Evolutionary conservation across 1,140 invertebrate species (phyloP), one percentile per base, ranked within the genome.

Genomic region (Eumeta japonica): DNA sequence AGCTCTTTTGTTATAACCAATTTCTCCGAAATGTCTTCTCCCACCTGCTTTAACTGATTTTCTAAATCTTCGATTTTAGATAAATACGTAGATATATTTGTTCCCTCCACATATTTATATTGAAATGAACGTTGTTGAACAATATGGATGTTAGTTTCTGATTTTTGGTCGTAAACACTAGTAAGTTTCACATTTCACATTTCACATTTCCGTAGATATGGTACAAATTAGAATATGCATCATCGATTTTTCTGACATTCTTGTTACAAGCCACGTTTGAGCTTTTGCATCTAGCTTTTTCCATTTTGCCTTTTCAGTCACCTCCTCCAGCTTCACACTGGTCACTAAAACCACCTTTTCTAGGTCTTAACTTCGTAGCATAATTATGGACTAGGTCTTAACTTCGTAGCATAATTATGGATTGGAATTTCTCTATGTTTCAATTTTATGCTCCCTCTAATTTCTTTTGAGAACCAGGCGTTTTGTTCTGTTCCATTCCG

Each of bases 91-190:
- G n/a, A n/a, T n/a, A n/a, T n/a, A n/a, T n/a, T n/a, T n/a, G 28
- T 36, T 5, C 45, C 37, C 16, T 40, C 35, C 7, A 43, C 41
- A 10, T 35, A 50, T 16, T 41, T 46, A 16, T 33, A 48, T 33
- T 45, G 39, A 29, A 41, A 68, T 41, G 58, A 67, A 12, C 52
- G 29, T 41, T 71, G 50, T 27, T 64, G 51, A 4, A 66, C 28
- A 12, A 66, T 45, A 29, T 72, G 58, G 0, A 62, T 40, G 16
- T 40, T 62, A 1, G 51, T 48, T 29, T 65, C 52, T 0, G 55
- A 53, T 46, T 58, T 65, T 13, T 58, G 54, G 19, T 70, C 65
- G 28, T 64, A 65, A 0, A 71, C 45, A 9, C 48, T 42, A 0
- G 30, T 13, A 0, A 70, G 31, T 14, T 52, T 51, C 3, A n/a